A percentile compares a stretch with the other conserved stretches of the same genome.
These are phyloP conservation scores for Euplexia lucipara DNA, from an alignment of 2,888 invertebrate species.

Conservation along the genomic window DNA sequence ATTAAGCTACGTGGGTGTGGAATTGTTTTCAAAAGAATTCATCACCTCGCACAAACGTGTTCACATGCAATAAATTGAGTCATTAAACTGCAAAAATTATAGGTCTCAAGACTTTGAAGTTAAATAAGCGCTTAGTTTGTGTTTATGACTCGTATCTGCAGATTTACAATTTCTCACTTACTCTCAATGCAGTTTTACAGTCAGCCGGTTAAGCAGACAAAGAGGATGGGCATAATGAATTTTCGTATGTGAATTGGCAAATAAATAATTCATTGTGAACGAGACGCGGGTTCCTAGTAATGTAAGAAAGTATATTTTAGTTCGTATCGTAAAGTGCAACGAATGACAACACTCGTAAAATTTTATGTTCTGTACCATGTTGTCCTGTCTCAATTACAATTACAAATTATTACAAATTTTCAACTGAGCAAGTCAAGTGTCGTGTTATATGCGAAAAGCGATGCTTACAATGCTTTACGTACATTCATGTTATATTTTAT, in stretches of 20 bases:
- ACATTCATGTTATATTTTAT: slow-evolving; percentile 59
- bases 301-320: slow-evolving; percentile 84
- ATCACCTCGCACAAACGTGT: slow-evolving; percentile 54
- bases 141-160: slow-evolving; percentile 73
- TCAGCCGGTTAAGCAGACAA: slow-evolving; percentile 74
- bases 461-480: slow-evolving; percentile 75
- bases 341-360: slow-evolving; percentile 88
- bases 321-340: slow-evolving; percentile 86
- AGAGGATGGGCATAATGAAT: slow-evolving; percentile 80
- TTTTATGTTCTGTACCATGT: slow-evolving; percentile 83
- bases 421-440: slow-evolving; percentile 74
- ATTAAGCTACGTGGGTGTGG: slow-evolving; percentile 35
- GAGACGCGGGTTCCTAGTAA: slow-evolving; percentile 81
- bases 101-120: slow-evolving; percentile 67
- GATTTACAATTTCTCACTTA: slow-evolving; percentile 81
- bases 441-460: slow-evolving; percentile 75
- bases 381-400: slow-evolving; percentile 88
- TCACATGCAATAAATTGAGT: slow-evolving; percentile 71
- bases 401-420: slow-evolving; percentile 89
- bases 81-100: slow-evolving; percentile 72
- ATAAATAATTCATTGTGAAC: slow-evolving; percentile 88
- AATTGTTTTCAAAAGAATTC: slow-evolving; percentile 56
- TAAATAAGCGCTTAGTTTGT: slow-evolving; percentile 74
- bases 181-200: slow-evolving; percentile 75
- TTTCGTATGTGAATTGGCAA: slow-evolving; percentile 81